Percentiles rank a stretch among this genome's conserved stretches.
phyloP scores from a whole-genome alignment of 2,888 invertebrate genomes.

The Atethmia centrago region DNA sequence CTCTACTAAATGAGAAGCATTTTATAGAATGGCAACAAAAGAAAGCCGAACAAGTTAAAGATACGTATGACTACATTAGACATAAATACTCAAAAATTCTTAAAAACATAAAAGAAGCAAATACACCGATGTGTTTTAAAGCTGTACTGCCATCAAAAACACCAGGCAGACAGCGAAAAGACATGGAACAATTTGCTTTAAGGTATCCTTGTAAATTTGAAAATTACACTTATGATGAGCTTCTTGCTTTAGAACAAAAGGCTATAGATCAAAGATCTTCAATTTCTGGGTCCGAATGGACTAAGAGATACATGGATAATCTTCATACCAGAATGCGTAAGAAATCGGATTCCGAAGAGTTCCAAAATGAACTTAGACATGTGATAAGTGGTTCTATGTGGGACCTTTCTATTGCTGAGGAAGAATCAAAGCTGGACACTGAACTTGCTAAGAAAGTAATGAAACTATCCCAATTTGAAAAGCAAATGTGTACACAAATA shows the following conservation, averaged over 20 bases:
- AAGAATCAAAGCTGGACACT: conserved; percentile 88
- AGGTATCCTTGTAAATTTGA: conserved; percentile 81
- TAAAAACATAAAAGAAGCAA: conserved; percentile 77
- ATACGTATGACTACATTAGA: conserved; percentile 82
- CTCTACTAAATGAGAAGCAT: conserved; percentile 85
- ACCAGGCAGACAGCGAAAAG: conserved; percentile 73
- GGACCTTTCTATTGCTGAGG: conserved; percentile 88
- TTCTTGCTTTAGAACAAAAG: conserved; percentile 79
- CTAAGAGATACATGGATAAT: conserved; percentile 86
- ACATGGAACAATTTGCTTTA: conserved; percentile 81
- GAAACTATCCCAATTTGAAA: conserved; percentile 92
- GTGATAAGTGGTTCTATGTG: conserved; percentile 88
- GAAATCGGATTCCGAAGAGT: conserved; percentile 83
- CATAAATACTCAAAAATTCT: conserved; percentile 84
- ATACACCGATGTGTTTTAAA: conserved; percentile 68
- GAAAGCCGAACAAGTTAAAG: conserved; percentile 85
- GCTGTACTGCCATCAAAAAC: conserved; percentile 63
- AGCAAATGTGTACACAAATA: conserved; percentile 92
- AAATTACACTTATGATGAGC: conserved; percentile 84
- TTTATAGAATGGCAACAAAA: conserved; percentile 91
- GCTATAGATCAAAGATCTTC: conserved; percentile 75
- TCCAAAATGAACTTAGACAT: conserved; percentile 88
- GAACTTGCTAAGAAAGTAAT: conserved; percentile 90
- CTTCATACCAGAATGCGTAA: conserved; percentile 85
- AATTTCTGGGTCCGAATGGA: conserved; percentile 82